Evolutionary conservation across 2,797 vertebrate genomes (phyloP), one percentile per base, ranked within the genome.

Genomic region (Pseudomugil tenellus): DNA sequence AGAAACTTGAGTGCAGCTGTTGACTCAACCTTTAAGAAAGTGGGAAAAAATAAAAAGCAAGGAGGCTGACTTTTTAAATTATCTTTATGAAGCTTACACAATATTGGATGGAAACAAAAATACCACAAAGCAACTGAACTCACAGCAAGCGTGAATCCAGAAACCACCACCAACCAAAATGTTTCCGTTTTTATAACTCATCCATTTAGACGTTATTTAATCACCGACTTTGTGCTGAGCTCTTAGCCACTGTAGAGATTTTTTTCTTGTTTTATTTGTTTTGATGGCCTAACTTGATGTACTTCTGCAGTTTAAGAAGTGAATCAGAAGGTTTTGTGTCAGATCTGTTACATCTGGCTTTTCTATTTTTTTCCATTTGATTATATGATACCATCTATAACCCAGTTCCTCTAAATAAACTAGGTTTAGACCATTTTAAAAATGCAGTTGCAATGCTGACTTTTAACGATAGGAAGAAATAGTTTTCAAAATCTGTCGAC

Each of bases 1-100:
- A 59, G 29, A 34, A 29, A 37, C 9, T 35, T 34, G 25, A 54
- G 39, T 43, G 13, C 71, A 56, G 10, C 46, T 72, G 28, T 46
- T 43, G 21, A 35, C n/a, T 32, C 32, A 32, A 25, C 14, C 37
- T 59, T 13, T 28, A 21, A 37, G 19, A 54, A 19, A 46, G 19
- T 17, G 19, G 19, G 8, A 14, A 8, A 11, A 21, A 46, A 46
- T 21, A n/a, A 35, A n/a, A 34, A 6, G n/a, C 19, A 21, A 4
- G n/a, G 43, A 21, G 43, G 43, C 43, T 46, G 43, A 41, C 39
- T 41, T 41, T 41, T 41, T 6, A 41, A 41, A 41, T 17, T 8
- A 19, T 41, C n/a, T 43, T 43, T 8, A n/a, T 43, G 5, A 43
- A 43, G 8, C 9, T n/a, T 6, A 43, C 2, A 2, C 16, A 43